Evolutionary conservation across 2,888 invertebrate species (phyloP).

Genomic region (Oscheius onirici): DNA sequence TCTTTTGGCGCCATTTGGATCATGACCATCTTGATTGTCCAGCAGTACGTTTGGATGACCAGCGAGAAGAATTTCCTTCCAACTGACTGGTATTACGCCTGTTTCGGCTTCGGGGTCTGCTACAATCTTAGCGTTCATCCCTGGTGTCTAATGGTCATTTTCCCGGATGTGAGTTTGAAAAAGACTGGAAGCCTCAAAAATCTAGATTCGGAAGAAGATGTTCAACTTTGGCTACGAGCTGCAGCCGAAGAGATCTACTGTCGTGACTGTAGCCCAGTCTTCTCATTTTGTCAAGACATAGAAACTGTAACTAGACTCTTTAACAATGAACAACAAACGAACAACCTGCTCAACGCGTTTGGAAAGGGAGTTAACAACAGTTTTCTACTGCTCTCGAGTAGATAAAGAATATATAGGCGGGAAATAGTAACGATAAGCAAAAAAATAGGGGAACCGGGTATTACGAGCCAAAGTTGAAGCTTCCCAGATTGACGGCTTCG

Average conservation of each 20-base stretch:
- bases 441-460: neutral
- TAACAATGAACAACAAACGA: no score
- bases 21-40: neutral
- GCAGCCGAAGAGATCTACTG: neutral
- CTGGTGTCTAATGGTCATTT: constrained; percentile 11
- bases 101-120: neutral
- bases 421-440: constrained; percentile 14
- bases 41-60: neutral
- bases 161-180: constrained; percentile 3
- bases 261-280: neutral
- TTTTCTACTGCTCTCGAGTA: neutral
- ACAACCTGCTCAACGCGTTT: neutral
- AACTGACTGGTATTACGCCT: neutral
- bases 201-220: constrained; percentile 12
- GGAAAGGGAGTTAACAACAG: neutral
- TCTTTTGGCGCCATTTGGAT: neutral
- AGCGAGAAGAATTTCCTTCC: neutral
- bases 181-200: no score
- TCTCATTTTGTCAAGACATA: neutral
- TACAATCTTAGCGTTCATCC: constrained; percentile 2
- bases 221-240: neutral
- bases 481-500: constrained; percentile 27
- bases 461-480: constrained; percentile 33
- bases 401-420: neutral
- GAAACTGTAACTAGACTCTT: neutral